These are phyloP conservation scores for Dipodomys stephensi DNA, from an alignment of 2,113 vertebrate genomes.

Conservation along the genomic window DNA sequence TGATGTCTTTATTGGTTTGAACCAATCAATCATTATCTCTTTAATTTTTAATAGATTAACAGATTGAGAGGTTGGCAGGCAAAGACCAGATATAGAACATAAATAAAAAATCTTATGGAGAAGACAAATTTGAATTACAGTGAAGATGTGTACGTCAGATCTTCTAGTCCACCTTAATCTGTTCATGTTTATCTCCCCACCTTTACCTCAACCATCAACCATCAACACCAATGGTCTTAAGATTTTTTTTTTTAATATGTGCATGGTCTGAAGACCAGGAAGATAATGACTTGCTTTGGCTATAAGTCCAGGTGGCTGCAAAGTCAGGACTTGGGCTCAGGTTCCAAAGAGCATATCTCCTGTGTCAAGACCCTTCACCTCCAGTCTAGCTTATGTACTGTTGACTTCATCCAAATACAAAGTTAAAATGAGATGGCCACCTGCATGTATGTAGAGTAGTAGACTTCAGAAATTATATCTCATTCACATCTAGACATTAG, in stretches of 20 bases:
- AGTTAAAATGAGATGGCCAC: neutral
- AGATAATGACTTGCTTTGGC: neutral
- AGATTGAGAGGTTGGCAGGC: neutral
- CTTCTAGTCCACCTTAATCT: neutral
- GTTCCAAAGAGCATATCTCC: neutral
- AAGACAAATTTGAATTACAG: neutral
- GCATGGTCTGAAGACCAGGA: neutral
- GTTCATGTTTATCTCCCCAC: neutral
- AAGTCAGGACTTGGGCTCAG: neutral
- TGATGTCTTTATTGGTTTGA: slow-evolving; percentile 53
- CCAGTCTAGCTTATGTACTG: neutral
- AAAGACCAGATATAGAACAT: slow-evolving; percentile 27
- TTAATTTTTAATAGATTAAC: slow-evolving; percentile 16
- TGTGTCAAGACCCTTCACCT: neutral
- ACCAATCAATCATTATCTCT: slow-evolving; percentile 38
- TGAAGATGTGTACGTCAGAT: neutral
- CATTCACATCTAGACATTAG: neutral
- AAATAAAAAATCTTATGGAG: neutral
- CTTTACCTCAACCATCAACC: neutral
- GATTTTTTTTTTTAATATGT: neutral
- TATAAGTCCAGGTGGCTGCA: neutral
- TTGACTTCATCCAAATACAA: neutral
- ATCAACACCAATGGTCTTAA: neutral
- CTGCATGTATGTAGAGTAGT: neutral
- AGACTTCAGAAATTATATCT: neutral